Conservation (phyloP, 2,888 invertebrate species). For the Pristionchus fissidentatus region DNA sequence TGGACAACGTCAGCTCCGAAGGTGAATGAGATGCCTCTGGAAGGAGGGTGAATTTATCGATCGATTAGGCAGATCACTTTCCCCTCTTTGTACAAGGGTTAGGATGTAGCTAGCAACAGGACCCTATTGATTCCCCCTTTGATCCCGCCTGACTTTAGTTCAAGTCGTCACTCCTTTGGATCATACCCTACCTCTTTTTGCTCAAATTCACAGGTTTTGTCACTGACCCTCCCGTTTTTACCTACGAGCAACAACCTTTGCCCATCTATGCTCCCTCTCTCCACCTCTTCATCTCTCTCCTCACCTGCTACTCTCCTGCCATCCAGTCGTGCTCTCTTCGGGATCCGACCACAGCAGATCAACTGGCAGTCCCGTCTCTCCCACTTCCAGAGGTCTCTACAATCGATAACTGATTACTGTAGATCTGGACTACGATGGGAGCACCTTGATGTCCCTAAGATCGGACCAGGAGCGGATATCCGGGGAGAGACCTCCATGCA, state of each 20-base stretch:
- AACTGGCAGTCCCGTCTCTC: conserved; percentile 30
- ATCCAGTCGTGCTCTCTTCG: conserved; percentile 54
- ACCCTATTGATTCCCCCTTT: no score
- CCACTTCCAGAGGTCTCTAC: conserved; percentile 44
- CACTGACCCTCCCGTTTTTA: no score
- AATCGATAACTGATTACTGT: not conserved
- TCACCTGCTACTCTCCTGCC: conserved; percentile 56
- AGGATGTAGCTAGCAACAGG: not conserved
- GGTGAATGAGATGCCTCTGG: conserved; percentile 59
- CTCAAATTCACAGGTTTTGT: no score
- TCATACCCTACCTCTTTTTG: no score
- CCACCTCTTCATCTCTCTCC: no score
- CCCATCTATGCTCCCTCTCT: not conserved
- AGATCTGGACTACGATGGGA: not conserved
- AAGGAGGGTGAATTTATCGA: not conserved
- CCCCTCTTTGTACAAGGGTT: no score
- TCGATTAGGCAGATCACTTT: not conserved
- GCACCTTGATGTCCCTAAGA: conserved; percentile 49
- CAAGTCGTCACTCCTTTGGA: no score
- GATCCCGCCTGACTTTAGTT: no score
- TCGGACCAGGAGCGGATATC: conserved; percentile 55
- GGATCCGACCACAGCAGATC: conserved; percentile 66
- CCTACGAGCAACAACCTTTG: not conserved
- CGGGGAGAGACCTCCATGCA: conserved; percentile 63
- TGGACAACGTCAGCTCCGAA: conserved; percentile 62